A percentile compares a stretch with the other conserved stretches of the same genome.
These are phyloP conservation scores for Colletes gigas DNA, from an alignment of 1,140 invertebrate species.

Conservation along the genomic window DNA sequence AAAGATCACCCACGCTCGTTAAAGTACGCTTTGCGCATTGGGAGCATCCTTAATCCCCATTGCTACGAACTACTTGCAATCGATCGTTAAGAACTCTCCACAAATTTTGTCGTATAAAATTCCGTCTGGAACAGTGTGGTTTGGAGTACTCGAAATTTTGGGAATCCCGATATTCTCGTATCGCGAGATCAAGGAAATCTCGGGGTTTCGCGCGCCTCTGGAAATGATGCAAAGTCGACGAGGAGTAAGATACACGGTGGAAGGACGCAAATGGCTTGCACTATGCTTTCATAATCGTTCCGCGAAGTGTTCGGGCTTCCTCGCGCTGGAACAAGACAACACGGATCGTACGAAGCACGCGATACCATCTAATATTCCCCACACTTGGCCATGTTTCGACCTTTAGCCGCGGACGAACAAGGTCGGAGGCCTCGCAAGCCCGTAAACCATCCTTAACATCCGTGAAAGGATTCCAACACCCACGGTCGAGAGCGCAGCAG, in stretches of 20 bases:
- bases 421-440: conserved; percentile 67
- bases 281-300: conserved; percentile 23
- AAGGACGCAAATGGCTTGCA: conserved; percentile 3
- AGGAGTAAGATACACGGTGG: background rate
- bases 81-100: background rate
- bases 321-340: conserved; percentile 13
- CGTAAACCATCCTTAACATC: conserved; percentile 73
- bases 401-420: conserved; percentile 71
- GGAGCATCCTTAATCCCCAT: background rate
- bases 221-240: background rate
- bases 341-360: conserved; percentile 22
- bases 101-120: no score
- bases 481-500: conserved; percentile 56
- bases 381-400: conserved; percentile 61
- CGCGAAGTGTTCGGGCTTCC: background rate
- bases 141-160: no score
- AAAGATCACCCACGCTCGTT: conserved; percentile 25
- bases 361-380: conserved; percentile 66
- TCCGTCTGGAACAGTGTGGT: no score
- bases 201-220: no score
- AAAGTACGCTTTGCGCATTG: background rate
- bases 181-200: no score
- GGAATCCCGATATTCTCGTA: no score
- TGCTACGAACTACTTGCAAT: background rate
- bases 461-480: conserved; percentile 74